Conservation (phyloP, 2,113 vertebrate species). For the Hiodon alosoides region DNA sequence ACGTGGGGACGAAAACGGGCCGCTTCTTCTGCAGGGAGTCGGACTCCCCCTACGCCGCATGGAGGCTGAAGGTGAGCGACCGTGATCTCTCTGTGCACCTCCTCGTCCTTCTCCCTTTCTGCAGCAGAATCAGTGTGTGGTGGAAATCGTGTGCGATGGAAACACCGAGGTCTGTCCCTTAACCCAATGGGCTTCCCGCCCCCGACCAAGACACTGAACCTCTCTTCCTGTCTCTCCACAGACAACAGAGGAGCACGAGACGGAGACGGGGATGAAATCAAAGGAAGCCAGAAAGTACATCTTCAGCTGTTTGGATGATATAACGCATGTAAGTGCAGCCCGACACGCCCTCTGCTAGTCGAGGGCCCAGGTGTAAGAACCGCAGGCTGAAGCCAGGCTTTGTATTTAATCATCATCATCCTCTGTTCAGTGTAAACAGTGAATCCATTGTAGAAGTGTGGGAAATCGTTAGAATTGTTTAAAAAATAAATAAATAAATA, state of each 20-base stretch:
- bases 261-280: constrained; percentile 97
- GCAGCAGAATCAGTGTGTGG: too few species aligned
- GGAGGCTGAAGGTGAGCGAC: constrained; percentile 88
- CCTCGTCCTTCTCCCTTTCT: too few species aligned
- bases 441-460: background rate
- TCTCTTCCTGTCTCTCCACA: constrained; percentile 46
- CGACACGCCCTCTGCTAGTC: background rate
- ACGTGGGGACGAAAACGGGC: constrained; percentile 87
- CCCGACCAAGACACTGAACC: background rate
- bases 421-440: too few species aligned
- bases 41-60: constrained; percentile 80
- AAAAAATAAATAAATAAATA: background rate
- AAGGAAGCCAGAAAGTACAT: constrained; percentile 99
- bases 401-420: background rate
- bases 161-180: too few species aligned
- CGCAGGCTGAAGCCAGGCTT: too few species aligned
- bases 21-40: constrained; percentile 80
- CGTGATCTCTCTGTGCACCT: background rate
- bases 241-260: constrained; percentile 94
- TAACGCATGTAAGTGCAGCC: constrained; percentile 82
- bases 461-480: background rate
- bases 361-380: too few species aligned
- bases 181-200: too few species aligned
- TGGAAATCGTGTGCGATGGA: too few species aligned
- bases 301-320: constrained; percentile 98